A percentile compares a stretch with the other conserved stretches of the same genome.
These are phyloP conservation scores for Bombus pyrosoma DNA, from an alignment of 1,140 invertebrate genomes.

Conservation along the genomic window DNA sequence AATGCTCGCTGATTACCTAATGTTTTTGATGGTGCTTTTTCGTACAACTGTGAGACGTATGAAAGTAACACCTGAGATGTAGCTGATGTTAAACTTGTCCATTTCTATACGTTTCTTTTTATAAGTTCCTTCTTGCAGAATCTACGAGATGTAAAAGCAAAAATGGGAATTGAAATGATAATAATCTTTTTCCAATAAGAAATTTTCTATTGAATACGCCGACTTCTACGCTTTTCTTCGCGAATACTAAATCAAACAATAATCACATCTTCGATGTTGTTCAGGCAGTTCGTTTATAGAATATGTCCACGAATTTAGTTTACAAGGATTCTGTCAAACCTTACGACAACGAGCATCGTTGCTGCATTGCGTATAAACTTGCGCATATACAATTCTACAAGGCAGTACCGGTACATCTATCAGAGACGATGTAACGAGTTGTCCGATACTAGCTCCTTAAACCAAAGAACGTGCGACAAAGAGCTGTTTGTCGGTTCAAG, in stretches of 20 bases:
- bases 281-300: too few relatives aligned
- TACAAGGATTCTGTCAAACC: background rate
- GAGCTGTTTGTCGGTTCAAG: background rate
- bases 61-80: background rate
- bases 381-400: background rate
- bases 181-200: background rate
- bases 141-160: background rate
- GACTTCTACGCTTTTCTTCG: too few relatives aligned
- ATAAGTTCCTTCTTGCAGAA: background rate
- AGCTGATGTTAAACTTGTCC: background rate
- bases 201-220: background rate
- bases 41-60: background rate
- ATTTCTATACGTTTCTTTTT: background rate
- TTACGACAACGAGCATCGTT: background rate
- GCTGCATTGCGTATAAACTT: constrained; percentile 1
- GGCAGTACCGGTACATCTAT: background rate
- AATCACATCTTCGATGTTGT: background rate
- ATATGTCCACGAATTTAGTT: background rate
- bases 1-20: too few relatives aligned
- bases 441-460: too few relatives aligned
- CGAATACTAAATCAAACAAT: background rate
- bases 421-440: background rate
- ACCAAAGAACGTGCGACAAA: background rate
- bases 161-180: background rate
- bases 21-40: background rate